Base-by-base conservation (phyloP, 2,888 invertebrate species). In the Leptodirus hochenwartii region DNA sequence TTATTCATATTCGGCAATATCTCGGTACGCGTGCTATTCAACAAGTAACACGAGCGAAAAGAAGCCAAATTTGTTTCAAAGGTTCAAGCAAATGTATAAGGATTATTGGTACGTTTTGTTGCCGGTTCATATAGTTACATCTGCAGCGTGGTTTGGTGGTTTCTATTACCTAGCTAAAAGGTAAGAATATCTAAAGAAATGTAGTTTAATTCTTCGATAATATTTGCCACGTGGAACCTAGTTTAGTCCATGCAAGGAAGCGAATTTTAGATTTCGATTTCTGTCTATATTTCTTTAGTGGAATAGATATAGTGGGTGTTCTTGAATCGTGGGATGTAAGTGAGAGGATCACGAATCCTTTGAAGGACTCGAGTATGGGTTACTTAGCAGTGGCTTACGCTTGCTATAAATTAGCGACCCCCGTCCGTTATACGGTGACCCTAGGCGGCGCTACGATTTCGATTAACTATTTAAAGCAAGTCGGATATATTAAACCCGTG, bases 21-120 rank as follows among this genome's bases (percentile, higher is more conserved):
- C n/a, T n/a, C n/a, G n/a, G n/a, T n/a, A n/a, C n/a, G n/a, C n/a
- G n/a, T n/a, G n/a, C n/a, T n/a, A n/a, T n/a, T n/a, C n/a, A n/a
- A n/a, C n/a, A n/a, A n/a, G n/a, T n/a, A n/a, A n/a, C n/a, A n/a
- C n/a, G n/a, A 20, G 25, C 15, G 29, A 35, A 30, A 29, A 54
- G 40, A 67, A 80, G 50, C 47, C 58, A 41, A 65, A 74, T 2
- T 49, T 90, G 3, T 71, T 85, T 47, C 69, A 80, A 43, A 71
- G 69, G 46, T 88, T 95, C 54, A 91, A 88, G 53, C 62, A 76
- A 47, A 82, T 93, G 76, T 85, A 85, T 50, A 80, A 79, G 51
- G 80, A 91, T 49, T 95, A 96, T 58, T 96, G 96, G 85, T 91
- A 96, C 57, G 81, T 96, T 31, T 59, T 93, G 33, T 62, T 96